These are phyloP conservation scores for Tetragonula clypearis DNA, from an alignment of 1,140 invertebrate species.

Conservation along the genomic window DNA sequence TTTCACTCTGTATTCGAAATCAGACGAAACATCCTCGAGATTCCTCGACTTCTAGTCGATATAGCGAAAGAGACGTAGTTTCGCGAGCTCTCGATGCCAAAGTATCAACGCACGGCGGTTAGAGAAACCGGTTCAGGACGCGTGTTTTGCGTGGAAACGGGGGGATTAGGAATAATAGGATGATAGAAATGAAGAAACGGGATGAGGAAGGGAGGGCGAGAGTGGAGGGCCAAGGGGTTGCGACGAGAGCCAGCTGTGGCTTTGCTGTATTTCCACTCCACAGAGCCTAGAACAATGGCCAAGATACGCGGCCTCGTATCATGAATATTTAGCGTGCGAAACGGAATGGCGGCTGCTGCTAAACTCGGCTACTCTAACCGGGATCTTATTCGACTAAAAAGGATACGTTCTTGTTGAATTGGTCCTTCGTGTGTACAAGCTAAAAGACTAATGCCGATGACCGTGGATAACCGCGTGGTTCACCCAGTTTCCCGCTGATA, in stretches of 20 bases:
- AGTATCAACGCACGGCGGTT: background rate
- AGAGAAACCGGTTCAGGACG: background rate
- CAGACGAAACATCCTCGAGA: no score
- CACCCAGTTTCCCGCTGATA: background rate
- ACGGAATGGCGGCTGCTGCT: constrained; percentile 44
- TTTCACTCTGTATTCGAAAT: no score
- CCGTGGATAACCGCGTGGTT: background rate
- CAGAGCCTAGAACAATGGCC: constrained; percentile 63
- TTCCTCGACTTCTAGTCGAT: no score
- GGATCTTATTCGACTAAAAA: constrained; percentile 36
- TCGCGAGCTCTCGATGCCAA: background rate
- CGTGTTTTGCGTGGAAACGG: background rate
- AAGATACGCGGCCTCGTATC: constrained; percentile 69
- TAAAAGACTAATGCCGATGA: constrained; percentile 5
- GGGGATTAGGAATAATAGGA: constrained; percentile 1
- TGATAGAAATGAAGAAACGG: constrained; percentile 46
- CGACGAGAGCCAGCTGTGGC: constrained; percentile 47
- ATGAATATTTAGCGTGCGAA: constrained; percentile 70
- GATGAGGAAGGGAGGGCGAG: no score
- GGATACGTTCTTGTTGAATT: constrained; percentile 33
- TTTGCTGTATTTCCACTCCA: constrained; percentile 57
- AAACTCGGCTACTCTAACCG: constrained; percentile 23
- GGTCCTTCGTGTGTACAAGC: background rate
- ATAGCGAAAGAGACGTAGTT: background rate
- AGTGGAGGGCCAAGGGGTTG: constrained; percentile 32